Evolutionary conservation across 2,888 invertebrate genomes (phyloP).

Genomic region (Noctua janthe): DNA sequence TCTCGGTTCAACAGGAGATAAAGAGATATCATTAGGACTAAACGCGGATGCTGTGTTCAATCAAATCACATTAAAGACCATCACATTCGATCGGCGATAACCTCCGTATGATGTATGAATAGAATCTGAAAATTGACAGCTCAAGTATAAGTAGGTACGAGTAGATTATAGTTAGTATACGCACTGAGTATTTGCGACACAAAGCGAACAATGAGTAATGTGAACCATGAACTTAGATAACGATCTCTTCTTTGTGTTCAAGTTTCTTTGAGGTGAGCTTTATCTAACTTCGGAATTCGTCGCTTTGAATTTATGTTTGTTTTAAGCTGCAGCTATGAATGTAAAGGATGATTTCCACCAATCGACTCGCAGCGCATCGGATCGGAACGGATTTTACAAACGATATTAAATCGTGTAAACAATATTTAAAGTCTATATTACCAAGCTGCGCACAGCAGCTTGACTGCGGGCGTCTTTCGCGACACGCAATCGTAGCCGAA

Average conservation of each 20-base stretch:
- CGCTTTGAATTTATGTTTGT: conserved; percentile 37
- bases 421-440: too few relatives aligned
- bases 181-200: conserved; percentile 58
- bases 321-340: conserved; percentile 14
- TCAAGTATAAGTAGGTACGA: conserved; percentile 55
- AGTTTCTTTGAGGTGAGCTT: conserved; percentile 53
- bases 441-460: too few relatives aligned
- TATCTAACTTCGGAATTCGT: conserved; percentile 48
- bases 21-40: conserved; percentile 54
- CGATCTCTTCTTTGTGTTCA: conserved; percentile 55
- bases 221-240: conserved; percentile 65
- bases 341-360: too few relatives aligned
- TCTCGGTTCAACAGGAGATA: conserved; percentile 19
- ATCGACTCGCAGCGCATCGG: too few relatives aligned
- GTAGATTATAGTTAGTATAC: conserved; percentile 39
- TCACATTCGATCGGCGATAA: conserved; percentile 54
- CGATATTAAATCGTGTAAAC: too few relatives aligned
- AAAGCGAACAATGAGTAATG: conserved; percentile 55
- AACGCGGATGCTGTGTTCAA: conserved; percentile 57
- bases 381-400: too few relatives aligned
- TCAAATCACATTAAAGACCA: conserved; percentile 59
- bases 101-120: conserved; percentile 63
- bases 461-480: too few relatives aligned
- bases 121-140: conserved; percentile 60
- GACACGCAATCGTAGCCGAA: too few relatives aligned